Evolutionary conservation across 2,888 invertebrate species (phyloP).

Genomic region (Tachina lurida): DNA sequence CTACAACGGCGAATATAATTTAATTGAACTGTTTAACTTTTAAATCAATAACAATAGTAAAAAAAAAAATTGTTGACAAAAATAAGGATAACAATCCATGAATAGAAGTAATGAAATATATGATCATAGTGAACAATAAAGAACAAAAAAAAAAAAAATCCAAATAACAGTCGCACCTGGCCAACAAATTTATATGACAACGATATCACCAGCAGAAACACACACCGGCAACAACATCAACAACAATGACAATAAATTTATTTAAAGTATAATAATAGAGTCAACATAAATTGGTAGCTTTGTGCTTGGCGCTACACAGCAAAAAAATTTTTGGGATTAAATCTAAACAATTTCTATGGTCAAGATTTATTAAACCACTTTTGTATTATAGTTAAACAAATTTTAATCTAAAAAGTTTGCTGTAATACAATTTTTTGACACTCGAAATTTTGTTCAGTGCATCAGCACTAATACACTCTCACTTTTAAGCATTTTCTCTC

Average conservation of each 20-base stretch:
- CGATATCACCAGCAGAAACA: not conserved
- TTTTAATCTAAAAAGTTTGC: too few relatives aligned
- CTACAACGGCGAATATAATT: slow-evolving; percentile 6
- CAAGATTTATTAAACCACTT: too few relatives aligned
- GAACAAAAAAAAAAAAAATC: slow-evolving; percentile 62
- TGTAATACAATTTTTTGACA: too few relatives aligned
- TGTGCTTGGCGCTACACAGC: not conserved
- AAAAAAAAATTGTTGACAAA: slow-evolving; percentile 19
- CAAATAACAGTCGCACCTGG: slow-evolving; percentile 50
- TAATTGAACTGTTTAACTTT: slow-evolving; percentile 66
- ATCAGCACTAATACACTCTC: too few relatives aligned
- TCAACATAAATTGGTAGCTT: not conserved
- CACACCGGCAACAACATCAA: not conserved
- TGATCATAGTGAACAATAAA: slow-evolving; percentile 47
- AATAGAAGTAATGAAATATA: slow-evolving; percentile 17
- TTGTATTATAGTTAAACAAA: too few relatives aligned
- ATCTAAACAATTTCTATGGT: too few relatives aligned
- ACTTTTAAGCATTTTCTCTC: too few relatives aligned
- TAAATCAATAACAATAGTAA: slow-evolving; percentile 72
- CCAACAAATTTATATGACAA: slow-evolving; percentile 47
- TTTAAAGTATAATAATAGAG: slow-evolving; percentile 4
- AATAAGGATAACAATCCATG: slow-evolving; percentile 3
- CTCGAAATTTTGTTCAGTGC: too few relatives aligned
- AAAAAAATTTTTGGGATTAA: too few relatives aligned
- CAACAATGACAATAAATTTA: not conserved